Evolutionary conservation across 2,797 vertebrate genomes (phyloP).

Genomic region (Spheniscus humboldti): DNA sequence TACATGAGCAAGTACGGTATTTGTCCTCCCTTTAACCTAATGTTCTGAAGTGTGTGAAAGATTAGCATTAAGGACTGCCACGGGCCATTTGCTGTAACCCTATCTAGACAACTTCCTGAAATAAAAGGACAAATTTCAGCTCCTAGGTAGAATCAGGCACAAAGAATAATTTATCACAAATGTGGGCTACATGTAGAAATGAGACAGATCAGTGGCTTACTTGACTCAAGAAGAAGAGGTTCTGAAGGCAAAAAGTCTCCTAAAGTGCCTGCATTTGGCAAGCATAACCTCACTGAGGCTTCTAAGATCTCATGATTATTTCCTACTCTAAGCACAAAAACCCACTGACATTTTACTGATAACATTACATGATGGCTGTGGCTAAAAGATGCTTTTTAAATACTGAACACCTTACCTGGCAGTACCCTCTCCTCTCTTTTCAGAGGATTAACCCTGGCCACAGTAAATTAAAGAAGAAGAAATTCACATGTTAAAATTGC

Average conservation of each 20-base stretch:
- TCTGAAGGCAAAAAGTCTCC: background rate
- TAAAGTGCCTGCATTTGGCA: background rate
- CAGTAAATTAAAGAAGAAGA: background rate
- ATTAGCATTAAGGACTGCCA: constrained; percentile 4
- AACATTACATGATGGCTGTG: background rate
- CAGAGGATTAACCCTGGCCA: background rate
- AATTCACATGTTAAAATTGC: background rate
- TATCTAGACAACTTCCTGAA: constrained; percentile 27
- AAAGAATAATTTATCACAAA: background rate
- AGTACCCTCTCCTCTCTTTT: background rate
- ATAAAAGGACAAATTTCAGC: background rate
- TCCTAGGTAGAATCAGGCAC: background rate
- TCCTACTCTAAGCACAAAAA: background rate
- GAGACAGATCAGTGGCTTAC: background rate
- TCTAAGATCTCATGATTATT: background rate
- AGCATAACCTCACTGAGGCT: background rate
- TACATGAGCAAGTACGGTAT: background rate
- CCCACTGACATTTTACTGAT: background rate
- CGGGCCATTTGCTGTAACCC: background rate
- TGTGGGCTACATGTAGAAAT: background rate
- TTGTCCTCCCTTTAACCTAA: constrained; percentile 17
- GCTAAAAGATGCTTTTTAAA: background rate
- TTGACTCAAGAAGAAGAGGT: background rate
- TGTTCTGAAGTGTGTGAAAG: background rate
- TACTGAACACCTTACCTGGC: background rate